phyloP scores from a whole-genome alignment of 2,888 invertebrate species.

The Lagria hirta region DNA sequence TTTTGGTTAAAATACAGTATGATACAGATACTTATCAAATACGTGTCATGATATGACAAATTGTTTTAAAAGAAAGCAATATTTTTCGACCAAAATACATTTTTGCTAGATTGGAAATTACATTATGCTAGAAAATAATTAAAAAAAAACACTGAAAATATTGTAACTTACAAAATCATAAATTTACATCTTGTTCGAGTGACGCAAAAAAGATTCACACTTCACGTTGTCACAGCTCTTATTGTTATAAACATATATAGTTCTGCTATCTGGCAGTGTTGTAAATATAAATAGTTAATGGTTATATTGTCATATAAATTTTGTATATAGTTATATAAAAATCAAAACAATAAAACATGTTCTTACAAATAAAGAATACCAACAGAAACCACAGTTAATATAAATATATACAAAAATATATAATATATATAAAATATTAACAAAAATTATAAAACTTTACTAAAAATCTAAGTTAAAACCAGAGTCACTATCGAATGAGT shows the following conservation, averaged over 20 bases:
- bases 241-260: conserved; percentile 15
- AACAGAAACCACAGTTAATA: conserved; percentile 46
- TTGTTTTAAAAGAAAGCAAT: too few species aligned
- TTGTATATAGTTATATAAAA: conserved; percentile 14
- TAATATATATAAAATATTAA: conserved; percentile 43
- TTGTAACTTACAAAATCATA: too few species aligned
- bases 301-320: conserved; percentile 17
- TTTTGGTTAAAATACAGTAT: conserved; percentile 14
- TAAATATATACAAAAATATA: conserved; percentile 48
- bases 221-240: conserved; percentile 29
- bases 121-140: too few species aligned
- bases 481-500: conserved; percentile 76
- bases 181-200: conserved; percentile 15
- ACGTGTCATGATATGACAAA: conserved; percentile 25
- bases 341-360: conserved; percentile 9
- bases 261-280: conserved; percentile 29
- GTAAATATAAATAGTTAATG: conserved; percentile 17
- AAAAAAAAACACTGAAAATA: too few species aligned
- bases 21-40: conserved; percentile 17
- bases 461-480: conserved; percentile 62
- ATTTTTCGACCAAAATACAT: too few species aligned
- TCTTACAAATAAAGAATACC: conserved; percentile 34
- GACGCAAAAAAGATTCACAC: conserved; percentile 26
- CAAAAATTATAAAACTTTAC: conserved; percentile 34
- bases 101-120: too few species aligned